These are phyloP conservation scores for Meles meles DNA, from an alignment of 2,113 vertebrate genomes.

Conservation along the genomic window DNA sequence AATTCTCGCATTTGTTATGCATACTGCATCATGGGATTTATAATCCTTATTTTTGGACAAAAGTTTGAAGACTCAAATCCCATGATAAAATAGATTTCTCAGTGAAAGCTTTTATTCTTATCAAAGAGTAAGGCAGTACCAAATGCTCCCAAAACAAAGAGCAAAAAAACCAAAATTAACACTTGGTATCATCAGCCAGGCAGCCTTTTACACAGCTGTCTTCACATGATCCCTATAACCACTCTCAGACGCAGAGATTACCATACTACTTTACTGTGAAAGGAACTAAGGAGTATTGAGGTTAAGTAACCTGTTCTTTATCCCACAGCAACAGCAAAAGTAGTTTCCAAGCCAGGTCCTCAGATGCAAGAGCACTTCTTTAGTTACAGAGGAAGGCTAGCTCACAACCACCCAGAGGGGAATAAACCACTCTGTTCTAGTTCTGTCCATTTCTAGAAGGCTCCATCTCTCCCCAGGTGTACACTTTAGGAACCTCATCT, in stretches of 20 bases:
- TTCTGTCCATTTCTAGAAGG: neutral
- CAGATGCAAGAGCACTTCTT: neutral
- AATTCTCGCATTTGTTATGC: slow-evolving; percentile 10
- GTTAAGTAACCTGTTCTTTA: neutral
- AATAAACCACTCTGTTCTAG: neutral
- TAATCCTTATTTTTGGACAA: slow-evolving; percentile 13
- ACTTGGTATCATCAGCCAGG: neutral
- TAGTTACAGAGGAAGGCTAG: neutral
- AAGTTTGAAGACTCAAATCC: slow-evolving; percentile 2
- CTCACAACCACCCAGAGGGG: neutral
- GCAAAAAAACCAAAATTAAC: neutral
- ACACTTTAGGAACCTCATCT: neutral
- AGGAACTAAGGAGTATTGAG: neutral
- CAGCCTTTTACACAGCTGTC: neutral
- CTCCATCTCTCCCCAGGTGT: neutral
- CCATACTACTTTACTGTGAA: neutral
- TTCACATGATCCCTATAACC: neutral
- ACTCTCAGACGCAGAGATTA: neutral
- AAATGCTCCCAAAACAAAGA: neutral
- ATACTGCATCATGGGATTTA: neutral
- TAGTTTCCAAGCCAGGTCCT: neutral
- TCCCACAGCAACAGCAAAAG: neutral
- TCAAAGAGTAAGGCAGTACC: neutral
- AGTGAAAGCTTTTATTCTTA: slow-evolving; percentile 23
- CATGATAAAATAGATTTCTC: slow-evolving; percentile 27